Evolutionary conservation across 2,888 invertebrate species (phyloP), one percentile per base, ranked within the genome.

Genomic region (Hesperia comma): DNA sequence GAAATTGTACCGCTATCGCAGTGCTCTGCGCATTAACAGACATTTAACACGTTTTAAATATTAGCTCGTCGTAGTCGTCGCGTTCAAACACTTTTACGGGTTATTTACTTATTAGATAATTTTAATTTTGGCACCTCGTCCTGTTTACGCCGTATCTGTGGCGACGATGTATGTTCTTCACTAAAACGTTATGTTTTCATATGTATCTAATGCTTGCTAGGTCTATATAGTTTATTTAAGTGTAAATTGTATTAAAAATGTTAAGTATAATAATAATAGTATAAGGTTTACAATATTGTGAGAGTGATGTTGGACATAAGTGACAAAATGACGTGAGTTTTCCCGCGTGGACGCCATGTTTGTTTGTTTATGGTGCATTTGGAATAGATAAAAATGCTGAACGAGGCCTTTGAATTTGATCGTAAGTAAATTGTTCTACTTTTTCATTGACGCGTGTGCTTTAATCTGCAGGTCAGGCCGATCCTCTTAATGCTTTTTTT

Each of bases 371-470:
- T 76, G 74, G 33, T 62, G 57, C 72, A 68, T 74, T 74, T 69
- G 67, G 73, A 43, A 32, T 46, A 71, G 80, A 74, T 76, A 82
- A 74, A 61, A 67, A 88, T 89, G 88, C 81, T 86, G 72, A 94
- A 94, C 84, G 88, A 87, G 69, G 94, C 92, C 7, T 94, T 94
- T 79, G 92, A 93, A 76, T 89, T 83, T 70, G 88, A 89, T 69
- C 84, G 91, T 91, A 81, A 90, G 90, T 89, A 37, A 37, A 12
- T 12, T 37, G 37, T 37, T 37, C 8, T 37, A 12, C 10, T 37
- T 12, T 37, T 12, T 8, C 10, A 12, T 37, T 37, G 37, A 3
- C n/a, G n/a, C n/a, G n/a, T n/a, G n/a, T n/a, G n/a, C n/a, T n/a
- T n/a, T n/a, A n/a, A n/a, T n/a, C n/a, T n/a, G n/a, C n/a, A n/a